Evolutionary conservation across 2,113 vertebrate species (phyloP), one percentile per base, ranked within the genome.

Genomic region (Panthera uncia): DNA sequence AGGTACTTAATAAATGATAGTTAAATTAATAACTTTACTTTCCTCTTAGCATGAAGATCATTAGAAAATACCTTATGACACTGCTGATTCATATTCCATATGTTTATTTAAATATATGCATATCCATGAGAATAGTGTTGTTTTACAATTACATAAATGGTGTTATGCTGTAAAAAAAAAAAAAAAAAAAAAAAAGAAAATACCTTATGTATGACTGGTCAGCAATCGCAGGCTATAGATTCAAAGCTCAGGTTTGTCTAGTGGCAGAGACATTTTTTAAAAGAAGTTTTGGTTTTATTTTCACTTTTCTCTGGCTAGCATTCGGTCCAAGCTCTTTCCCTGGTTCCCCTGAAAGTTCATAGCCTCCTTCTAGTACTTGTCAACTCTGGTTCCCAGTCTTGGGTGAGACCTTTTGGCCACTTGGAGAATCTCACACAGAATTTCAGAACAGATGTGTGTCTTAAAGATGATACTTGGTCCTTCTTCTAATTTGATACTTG

Each of bases 1-100:
- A 90, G 73, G 7, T 73, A 5, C 48, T 80, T 97, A 93, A 45
- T 78, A 90, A 57, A 74, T 68, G 96, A 45, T 95, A 14, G 27
- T 33, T 88, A 71, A 88, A 69, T 86, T 93, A 48, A 52, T 93
- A 86, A 19, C 25, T 78, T 66, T 63, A 29, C 41, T 81, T 83
- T 91, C 45, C 25, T 66, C 23, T 94, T 91, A 65, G 38, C 23
- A 61, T 84, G 48, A 61, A 45, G 21, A 86, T 83, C 63, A 66
- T 86, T 80, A 69, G 69, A 83, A 36, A 78, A 57, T 29, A 25
- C 25, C 19, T 84, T 87, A 45, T 50, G 15, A 38, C 36, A 38
- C 36, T 38, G 36, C 36, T 38, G 36, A 38, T 38, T 38, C 36
- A 38, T 38, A 38, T 38, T 38, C 36, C 36, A 38, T 38, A 38